Conservation (phyloP, 2,113 vertebrate species). For the Addax nasomaculatus region DNA sequence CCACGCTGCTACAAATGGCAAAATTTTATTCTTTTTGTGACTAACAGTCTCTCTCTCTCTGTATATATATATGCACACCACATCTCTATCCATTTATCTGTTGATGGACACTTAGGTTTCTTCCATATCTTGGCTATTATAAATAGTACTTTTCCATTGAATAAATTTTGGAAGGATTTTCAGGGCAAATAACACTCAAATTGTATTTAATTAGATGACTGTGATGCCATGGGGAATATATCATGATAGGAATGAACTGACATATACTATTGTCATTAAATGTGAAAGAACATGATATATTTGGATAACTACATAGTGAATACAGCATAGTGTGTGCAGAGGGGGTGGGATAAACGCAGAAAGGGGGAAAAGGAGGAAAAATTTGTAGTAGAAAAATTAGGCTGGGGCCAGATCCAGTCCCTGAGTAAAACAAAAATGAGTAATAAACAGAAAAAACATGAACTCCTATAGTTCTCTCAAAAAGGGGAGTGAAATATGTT, state of each 20-base stretch:
- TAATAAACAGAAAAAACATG: background rate
- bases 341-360: background rate
- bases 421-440: background rate
- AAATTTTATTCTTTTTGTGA: background rate
- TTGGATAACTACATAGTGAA: background rate
- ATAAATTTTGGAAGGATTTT: background rate
- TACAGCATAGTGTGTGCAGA: background rate
- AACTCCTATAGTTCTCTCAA: background rate
- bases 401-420: background rate
- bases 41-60: background rate
- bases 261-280: background rate
- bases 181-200: background rate
- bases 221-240: background rate
- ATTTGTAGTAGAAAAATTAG: background rate
- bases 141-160: background rate
- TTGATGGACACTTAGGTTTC: background rate
- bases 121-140: background rate
- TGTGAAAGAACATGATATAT: background rate
- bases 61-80: background rate
- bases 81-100: background rate
- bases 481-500: background rate
- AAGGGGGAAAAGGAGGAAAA: background rate
- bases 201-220: background rate
- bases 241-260: background rate
- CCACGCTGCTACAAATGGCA: background rate